Conservation (phyloP, 2,797 vertebrate species). For the Lagocephalus sceleratus region DNA sequence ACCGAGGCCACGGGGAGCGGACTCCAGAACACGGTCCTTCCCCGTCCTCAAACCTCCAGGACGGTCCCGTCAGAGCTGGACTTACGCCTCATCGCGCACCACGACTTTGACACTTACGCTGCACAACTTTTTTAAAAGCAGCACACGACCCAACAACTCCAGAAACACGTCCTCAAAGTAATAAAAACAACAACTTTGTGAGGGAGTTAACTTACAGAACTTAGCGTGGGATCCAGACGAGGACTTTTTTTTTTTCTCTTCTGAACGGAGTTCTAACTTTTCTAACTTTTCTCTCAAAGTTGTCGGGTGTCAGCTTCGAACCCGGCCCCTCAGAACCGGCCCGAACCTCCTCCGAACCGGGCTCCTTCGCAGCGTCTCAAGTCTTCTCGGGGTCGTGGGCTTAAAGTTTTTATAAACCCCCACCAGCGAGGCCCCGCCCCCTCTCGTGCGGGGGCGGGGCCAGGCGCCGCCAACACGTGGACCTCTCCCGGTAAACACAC, state of each 20-base stretch:
- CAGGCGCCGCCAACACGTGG: slow-evolving; percentile 40
- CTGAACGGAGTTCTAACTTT: neutral
- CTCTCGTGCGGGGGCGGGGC: slow-evolving; percentile 36
- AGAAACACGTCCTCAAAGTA: too few species aligned
- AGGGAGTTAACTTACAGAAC: neutral
- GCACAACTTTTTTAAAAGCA: too few species aligned
- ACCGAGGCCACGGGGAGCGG: too few species aligned
- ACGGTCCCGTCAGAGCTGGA: too few species aligned
- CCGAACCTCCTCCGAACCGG: too few species aligned
- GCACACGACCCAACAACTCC: too few species aligned
- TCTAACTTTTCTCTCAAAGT: neutral
- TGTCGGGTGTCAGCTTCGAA: neutral
- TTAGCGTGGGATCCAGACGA: neutral
- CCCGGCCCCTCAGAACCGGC: neutral
- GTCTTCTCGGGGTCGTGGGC: neutral
- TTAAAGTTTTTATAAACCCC: slow-evolving; percentile 32
- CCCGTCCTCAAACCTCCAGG: too few species aligned
- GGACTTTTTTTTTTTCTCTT: neutral
- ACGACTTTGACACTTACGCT: too few species aligned
- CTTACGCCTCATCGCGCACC: too few species aligned
- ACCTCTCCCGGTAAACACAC: slow-evolving; percentile 46
- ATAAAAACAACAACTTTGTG: too few species aligned
- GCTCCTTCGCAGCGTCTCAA: slow-evolving; percentile 20
- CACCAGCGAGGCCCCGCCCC: slow-evolving; percentile 13
- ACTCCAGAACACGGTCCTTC: too few species aligned